Base-by-base conservation (phyloP, 1,140 invertebrate species). In the Anastatus disparis region DNA sequence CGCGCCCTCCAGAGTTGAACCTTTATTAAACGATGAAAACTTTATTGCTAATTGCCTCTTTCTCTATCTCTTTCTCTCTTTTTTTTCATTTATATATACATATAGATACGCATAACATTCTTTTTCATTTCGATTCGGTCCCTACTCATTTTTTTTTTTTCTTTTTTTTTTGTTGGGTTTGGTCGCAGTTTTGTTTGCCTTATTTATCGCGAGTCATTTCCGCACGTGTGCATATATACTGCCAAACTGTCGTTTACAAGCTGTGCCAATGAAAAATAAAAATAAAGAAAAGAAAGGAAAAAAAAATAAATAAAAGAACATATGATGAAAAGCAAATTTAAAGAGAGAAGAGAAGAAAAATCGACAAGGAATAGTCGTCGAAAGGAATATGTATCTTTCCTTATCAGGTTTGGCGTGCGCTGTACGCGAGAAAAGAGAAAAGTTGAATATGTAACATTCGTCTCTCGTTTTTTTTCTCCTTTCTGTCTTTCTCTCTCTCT, bases 1-100 rank as follows among this genome's bases (percentile, higher is more conserved):
- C 82, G 76, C 79, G 77, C 79, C 78, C 76, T n/a, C 42, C 42
- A 13, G 31, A n/a, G 22, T 15, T 24, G 58, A 9, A 40, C 40
- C 77, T 83, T 82, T 81, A 83, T 84, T 82, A 82, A 84, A 83
- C 81, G 81, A 83, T 82, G 81, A 82, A 82, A 82, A 81, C 76
- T 82, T 84, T 83, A 84, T 82, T 83, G 82, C 82, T 82, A 82
- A 84, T 83, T 84, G 81, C 81, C 78, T 77, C 13, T 12, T 2
- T 24, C 58, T 1, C 38, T 10, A 70, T 77, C 67, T 27, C 46
- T 48, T 50, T 59, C 53, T 40, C 59, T 2, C 15, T n/a, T n/a
- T n/a, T n/a, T n/a, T n/a, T n/a, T n/a, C n/a, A n/a, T n/a, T n/a
- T n/a, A n/a, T n/a, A n/a, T n/a, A n/a, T n/a, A n/a, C n/a, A n/a